Conservation (phyloP, 1,140 invertebrate genomes). For the Bombus superbus region DNA sequence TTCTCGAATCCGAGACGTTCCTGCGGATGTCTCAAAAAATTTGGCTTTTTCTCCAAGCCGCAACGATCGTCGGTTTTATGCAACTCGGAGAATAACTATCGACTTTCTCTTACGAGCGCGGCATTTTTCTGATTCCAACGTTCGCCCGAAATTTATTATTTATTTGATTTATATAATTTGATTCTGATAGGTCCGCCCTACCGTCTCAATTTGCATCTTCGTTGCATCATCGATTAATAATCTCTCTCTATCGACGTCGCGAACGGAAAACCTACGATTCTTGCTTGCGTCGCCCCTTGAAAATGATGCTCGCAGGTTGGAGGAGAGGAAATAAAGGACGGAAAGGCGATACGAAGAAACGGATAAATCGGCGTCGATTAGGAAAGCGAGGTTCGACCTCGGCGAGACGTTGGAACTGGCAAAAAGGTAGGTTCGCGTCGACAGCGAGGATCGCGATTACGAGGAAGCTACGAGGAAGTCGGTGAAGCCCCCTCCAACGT, state of each 20-base stretch:
- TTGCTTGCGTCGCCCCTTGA: too few relatives aligned
- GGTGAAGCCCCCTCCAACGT: constrained; percentile 44
- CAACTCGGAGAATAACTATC: background rate
- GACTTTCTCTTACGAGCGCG: background rate
- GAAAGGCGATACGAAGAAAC: fast-evolving
- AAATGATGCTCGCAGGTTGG: too few relatives aligned
- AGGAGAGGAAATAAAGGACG: too few relatives aligned
- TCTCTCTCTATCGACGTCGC: too few relatives aligned
- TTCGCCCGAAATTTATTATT: background rate
- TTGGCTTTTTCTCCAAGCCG: background rate
- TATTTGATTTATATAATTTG: too few relatives aligned
- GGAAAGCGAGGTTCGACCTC: constrained; percentile 2
- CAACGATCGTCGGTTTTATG: background rate
- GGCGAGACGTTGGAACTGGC: background rate
- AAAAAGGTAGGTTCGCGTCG: constrained; percentile 25
- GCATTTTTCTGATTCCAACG: background rate
- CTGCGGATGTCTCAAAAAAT: background rate
- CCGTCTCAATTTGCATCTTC: too few relatives aligned
- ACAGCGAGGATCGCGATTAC: constrained; percentile 64
- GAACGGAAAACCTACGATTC: too few relatives aligned
- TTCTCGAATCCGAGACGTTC: background rate
- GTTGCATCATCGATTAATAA: too few relatives aligned
- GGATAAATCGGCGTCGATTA: too few relatives aligned
- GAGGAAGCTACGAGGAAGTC: constrained; percentile 78
- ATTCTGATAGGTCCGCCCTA: too few relatives aligned